These are phyloP conservation scores for Micromesistius poutassou DNA, from an alignment of 2,797 vertebrate species.

Conservation along the genomic window DNA sequence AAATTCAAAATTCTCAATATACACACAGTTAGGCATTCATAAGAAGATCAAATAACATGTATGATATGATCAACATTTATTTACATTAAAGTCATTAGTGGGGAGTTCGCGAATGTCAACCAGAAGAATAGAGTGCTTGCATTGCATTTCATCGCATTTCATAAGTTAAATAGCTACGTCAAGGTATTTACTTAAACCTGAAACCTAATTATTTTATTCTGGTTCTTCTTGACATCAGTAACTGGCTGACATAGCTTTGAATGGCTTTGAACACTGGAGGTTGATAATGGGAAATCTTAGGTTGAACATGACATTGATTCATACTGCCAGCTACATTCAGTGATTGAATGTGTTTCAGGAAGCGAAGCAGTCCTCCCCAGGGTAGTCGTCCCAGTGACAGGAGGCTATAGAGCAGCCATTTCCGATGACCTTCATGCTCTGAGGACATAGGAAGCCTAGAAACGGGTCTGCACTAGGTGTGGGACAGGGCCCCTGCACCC, in stretches of 20 bases:
- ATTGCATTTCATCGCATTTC: background rate
- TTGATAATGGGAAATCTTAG: background rate
- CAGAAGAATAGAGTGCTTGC: background rate
- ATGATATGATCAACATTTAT: background rate
- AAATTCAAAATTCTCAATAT: too few species aligned
- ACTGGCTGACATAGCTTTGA: background rate
- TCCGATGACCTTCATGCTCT: background rate
- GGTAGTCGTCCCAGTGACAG: background rate
- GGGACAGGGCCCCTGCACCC: slow-evolving; percentile 87
- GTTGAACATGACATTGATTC: background rate
- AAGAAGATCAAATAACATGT: background rate
- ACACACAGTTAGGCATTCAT: too few species aligned
- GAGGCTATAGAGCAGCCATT: slow-evolving; percentile 10
- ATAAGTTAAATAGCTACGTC: background rate
- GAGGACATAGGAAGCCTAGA: background rate
- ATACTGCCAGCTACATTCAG: background rate
- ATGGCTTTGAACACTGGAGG: background rate
- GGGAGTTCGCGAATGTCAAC: background rate
- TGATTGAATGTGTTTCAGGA: background rate
- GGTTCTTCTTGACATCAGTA: background rate
- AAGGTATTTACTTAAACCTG: background rate
- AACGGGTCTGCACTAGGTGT: slow-evolving; percentile 72
- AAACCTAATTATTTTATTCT: background rate
- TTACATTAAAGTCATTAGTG: background rate
- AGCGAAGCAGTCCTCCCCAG: background rate